A percentile compares a stretch with the other conserved stretches of the same genome.
Evolutionary conservation across 1,140 invertebrate genomes (phyloP).

Genomic region (Holcopasites calliopsidis): DNA sequence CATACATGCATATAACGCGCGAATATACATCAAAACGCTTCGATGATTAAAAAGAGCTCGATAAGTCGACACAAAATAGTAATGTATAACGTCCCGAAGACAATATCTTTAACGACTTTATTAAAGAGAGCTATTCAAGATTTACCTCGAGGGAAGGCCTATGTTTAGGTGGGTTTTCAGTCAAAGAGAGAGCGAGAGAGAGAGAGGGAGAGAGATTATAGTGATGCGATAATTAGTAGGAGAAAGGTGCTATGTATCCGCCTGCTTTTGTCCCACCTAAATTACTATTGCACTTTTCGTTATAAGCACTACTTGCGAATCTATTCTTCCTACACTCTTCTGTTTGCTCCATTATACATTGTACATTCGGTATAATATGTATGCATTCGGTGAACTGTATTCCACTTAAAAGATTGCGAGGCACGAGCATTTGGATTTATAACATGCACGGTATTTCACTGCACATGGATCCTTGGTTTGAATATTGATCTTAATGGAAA

Average conservation of each 20-base stretch:
- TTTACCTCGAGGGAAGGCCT: conserved; percentile 42
- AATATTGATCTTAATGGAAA: background rate
- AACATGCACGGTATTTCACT: conserved; percentile 26
- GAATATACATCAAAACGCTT: conserved; percentile 23
- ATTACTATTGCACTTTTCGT: background rate
- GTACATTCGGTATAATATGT: background rate
- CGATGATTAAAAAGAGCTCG: conserved; percentile 44
- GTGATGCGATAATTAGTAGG: background rate
- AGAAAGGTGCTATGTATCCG: conserved; percentile 33
- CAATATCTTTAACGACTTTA: conserved; percentile 74
- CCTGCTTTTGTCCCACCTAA: background rate
- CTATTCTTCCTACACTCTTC: background rate
- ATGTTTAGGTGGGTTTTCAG: conserved; percentile 30
- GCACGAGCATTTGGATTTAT: conserved; percentile 21
- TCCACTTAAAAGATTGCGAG: background rate
- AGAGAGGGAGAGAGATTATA: background rate
- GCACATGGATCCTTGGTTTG: conserved; percentile 13
- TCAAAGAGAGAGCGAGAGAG: background rate
- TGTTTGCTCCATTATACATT: background rate
- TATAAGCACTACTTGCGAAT: background rate
- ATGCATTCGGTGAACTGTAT: background rate
- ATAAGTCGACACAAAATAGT: conserved; percentile 64
- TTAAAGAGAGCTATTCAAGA: conserved; percentile 52
- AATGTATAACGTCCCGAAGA: conserved; percentile 77
- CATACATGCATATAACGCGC: conserved; percentile 3